Evolutionary conservation across 2,113 vertebrate species (phyloP).

Genomic region (Poecile atricapillus): DNA sequence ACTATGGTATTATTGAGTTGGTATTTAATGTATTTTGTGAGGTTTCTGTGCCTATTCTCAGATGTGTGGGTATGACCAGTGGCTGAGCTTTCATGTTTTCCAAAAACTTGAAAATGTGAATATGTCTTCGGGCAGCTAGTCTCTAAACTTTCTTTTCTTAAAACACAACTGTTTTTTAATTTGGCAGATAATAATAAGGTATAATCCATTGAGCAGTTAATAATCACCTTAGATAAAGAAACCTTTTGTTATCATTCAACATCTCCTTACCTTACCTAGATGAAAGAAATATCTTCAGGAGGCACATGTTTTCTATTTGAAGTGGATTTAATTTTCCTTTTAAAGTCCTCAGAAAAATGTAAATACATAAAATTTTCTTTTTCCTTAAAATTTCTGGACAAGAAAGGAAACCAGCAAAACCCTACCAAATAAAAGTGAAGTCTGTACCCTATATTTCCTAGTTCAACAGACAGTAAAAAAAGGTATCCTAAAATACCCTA

Average conservation of each 20-base stretch:
- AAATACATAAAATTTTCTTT: background rate
- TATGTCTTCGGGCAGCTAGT: background rate
- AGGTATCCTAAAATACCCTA: background rate
- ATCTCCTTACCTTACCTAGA: background rate
- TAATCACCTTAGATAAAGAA: background rate
- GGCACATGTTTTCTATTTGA: background rate
- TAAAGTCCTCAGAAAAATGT: background rate
- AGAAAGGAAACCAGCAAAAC: background rate
- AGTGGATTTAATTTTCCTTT: background rate
- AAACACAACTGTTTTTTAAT: background rate
- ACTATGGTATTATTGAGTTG: background rate
- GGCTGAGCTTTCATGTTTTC: background rate
- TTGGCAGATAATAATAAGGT: background rate
- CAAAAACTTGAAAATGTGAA: background rate
- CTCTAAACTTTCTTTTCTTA: background rate
- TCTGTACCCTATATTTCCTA: background rate
- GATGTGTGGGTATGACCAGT: too few species aligned
- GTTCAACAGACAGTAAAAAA: background rate
- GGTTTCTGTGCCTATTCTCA: background rate
- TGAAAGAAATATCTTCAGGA: background rate
- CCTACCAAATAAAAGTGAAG: background rate
- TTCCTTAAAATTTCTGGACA: background rate
- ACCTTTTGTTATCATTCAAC: background rate
- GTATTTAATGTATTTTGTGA: background rate
- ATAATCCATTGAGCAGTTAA: background rate